Evolutionary conservation across 2,888 invertebrate genomes (phyloP), one percentile per base, ranked within the genome.

Genomic region (Drosophila eohydei): DNA sequence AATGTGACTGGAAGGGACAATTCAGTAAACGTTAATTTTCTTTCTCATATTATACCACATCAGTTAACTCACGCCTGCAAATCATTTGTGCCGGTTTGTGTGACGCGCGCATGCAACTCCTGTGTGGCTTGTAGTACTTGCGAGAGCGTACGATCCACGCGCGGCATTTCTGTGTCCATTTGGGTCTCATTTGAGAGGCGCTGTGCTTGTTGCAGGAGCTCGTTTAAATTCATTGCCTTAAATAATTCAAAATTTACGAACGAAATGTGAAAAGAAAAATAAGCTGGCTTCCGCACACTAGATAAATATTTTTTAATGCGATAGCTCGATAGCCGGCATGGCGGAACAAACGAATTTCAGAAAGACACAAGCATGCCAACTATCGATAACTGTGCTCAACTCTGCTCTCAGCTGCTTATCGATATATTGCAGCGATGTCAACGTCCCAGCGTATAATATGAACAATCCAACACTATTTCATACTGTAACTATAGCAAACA

Each of bases 101-200:
- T 96, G 26, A 98, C 97, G 91, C 97, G 95, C 4, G 97, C 95
- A 94, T 97, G 97, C 40, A 98, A 93, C 91, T 97, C 97, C 88
- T 97, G 96, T 0, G 97, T 97, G 11, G 97, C 98, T 91, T 98
- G 98, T 52, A 97, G 93, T 50, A 99, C 97, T 94, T 99, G 98
- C 14, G 97, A 95, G 59, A 98, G 93, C 73, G 98, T 98, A 71
- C 98, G 94, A 89, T 98, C 97, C 4, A 98, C 97, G 91, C 96
- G 95, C 9, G 96, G 96, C 65, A 96, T 92, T 87, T 98, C 98
- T 78, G 96, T 96, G 86, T 96, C 96, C 74, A 96, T 96, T 93
- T 97, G 97, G 16, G 98, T 96, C 91, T 97, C 97, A 73, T 97
- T 96, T 0, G 97, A 96, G 71, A 99, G 94, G 92, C 97, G 97